A percentile compares a stretch with the other conserved stretches of the same genome.
These are phyloP conservation scores for Bradypodion pumilum DNA, from an alignment of 2,797 vertebrate genomes.

Conservation along the genomic window DNA sequence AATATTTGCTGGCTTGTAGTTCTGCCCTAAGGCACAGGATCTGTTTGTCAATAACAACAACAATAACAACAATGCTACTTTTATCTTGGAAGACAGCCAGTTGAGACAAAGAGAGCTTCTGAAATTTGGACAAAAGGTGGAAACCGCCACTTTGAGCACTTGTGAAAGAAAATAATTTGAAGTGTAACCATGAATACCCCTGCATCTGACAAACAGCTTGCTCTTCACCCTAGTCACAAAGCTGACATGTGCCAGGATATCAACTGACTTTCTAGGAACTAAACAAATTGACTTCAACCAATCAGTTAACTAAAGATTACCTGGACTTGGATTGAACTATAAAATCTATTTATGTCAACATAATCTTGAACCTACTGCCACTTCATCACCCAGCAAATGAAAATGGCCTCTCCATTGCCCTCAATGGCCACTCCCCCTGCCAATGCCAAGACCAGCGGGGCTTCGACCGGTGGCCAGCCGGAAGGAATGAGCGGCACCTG, in stretches of 20 bases:
- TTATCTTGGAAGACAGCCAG: conserved; percentile 68
- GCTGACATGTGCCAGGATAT: conserved; percentile 16
- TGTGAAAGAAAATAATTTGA: conserved; percentile 20
- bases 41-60: conserved; percentile 54
- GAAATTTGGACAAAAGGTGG: conserved; percentile 24
- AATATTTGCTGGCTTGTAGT: conserved; percentile 70
- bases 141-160: conserved; percentile 45
- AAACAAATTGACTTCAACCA: background rate
- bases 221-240: conserved; percentile 37
- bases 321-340: background rate
- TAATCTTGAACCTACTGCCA: conserved; percentile 10
- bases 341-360: background rate
- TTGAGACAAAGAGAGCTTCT: conserved; percentile 46
- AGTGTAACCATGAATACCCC: conserved; percentile 11
- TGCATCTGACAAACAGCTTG: conserved; percentile 32
- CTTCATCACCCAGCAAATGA: conserved; percentile 25
- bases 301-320: background rate
- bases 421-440: too few species aligned
- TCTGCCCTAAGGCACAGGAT: conserved; percentile 71
- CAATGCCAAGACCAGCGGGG: too few species aligned
- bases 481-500: too few species aligned
- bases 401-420: too few species aligned
- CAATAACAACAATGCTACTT: conserved; percentile 62
- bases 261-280: background rate
- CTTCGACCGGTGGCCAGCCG: too few species aligned